Conservation (phyloP, 2,113 vertebrate species). For the Trogon melanurus region DNA sequence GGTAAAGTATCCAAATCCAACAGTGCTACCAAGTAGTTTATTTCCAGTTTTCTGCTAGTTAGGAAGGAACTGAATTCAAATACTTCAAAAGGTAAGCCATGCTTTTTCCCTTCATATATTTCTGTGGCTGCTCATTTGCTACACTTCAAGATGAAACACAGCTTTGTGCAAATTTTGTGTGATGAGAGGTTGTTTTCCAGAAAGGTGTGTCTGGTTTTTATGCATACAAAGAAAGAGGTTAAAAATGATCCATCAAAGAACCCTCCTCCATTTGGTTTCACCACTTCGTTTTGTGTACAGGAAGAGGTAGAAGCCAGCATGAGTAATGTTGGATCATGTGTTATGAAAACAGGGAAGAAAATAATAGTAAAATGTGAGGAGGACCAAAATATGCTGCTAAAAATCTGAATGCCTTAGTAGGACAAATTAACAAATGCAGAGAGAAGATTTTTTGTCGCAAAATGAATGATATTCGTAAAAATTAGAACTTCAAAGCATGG, state of each 20-base stretch:
- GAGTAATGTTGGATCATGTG: neutral
- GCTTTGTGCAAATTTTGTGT: neutral
- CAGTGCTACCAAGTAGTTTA: neutral
- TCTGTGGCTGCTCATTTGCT: neutral
- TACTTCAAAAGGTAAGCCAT: neutral
- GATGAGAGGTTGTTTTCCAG: neutral
- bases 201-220: neutral
- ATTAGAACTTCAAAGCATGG: neutral
- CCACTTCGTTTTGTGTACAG: neutral
- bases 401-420: neutral
- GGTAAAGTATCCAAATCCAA: neutral
- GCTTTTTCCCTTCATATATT: neutral
- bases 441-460: neutral
- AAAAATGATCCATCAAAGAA: neutral
- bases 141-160: neutral
- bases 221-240: neutral
- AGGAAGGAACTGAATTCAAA: accelerated
- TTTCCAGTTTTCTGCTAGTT: neutral
- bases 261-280: neutral
- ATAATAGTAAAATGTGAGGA: neutral
- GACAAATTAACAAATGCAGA: neutral
- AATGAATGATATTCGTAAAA: neutral
- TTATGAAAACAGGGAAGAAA: neutral
- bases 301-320: neutral
- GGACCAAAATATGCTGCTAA: neutral